These are phyloP conservation scores for Drosophila barbarae DNA, from an alignment of 2,888 invertebrate species.

Conservation along the genomic window DNA sequence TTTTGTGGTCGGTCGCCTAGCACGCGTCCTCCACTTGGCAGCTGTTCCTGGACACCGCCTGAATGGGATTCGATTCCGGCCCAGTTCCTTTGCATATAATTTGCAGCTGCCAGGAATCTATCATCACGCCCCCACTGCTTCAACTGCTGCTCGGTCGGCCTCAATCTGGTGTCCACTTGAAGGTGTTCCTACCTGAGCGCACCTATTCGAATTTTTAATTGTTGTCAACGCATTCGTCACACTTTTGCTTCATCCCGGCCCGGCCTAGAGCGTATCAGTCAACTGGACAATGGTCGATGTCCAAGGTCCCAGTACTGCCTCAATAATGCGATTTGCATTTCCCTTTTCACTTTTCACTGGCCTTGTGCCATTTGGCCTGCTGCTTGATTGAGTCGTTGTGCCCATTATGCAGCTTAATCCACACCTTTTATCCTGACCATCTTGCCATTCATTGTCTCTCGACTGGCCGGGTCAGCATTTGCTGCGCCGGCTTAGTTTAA, in stretches of 20 bases:
- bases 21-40: conserved; percentile 55
- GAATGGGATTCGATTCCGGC: conserved; percentile 22
- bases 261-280: conserved; percentile 31
- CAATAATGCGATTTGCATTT: conserved; percentile 79
- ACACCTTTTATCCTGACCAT: conserved; percentile 53
- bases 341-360: conserved; percentile 42
- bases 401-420: conserved; percentile 56
- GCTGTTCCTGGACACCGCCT: conserved; percentile 56
- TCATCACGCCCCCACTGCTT: conserved; percentile 19
- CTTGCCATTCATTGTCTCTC: conserved; percentile 22
- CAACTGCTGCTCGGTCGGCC: conserved; percentile 10
- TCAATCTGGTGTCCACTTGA: conserved; percentile 67
- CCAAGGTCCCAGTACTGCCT: conserved; percentile 64
- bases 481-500: conserved; percentile 59
- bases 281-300: conserved; percentile 50
- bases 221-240: conserved; percentile 71
- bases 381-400: conserved; percentile 67
- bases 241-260: conserved; percentile 52
- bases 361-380: conserved; percentile 51
- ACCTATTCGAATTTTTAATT: conserved; percentile 53
- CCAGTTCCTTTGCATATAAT: conserved; percentile 58
- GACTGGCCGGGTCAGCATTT: conserved; percentile 42
- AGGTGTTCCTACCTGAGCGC: conserved; percentile 45
- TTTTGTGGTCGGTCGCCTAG: conserved; percentile 68
- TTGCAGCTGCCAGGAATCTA: conserved; percentile 60